phyloP scores from a whole-genome alignment of 2,797 vertebrate species.

The Intellagama lesueurii region DNA sequence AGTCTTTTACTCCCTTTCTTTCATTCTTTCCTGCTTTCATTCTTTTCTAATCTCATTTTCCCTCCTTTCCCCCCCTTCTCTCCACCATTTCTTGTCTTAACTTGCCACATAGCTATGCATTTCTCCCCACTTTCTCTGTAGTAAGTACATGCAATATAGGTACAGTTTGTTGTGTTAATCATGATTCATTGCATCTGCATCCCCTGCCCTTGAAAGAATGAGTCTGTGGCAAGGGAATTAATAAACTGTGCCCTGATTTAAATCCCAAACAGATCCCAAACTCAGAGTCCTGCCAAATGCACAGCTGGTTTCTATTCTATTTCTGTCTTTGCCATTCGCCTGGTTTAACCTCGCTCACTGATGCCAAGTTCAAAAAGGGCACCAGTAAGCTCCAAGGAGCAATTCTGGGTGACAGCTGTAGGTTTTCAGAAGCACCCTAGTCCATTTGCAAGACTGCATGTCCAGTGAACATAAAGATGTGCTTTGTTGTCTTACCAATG shows the following conservation, averaged over 20 bases:
- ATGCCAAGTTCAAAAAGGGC: neutral
- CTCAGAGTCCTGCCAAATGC: neutral
- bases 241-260: neutral
- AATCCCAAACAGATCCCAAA: neutral
- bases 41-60: neutral
- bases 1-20: neutral
- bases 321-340: constrained; percentile 1
- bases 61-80: neutral
- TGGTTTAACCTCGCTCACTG: neutral
- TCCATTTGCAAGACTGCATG: neutral
- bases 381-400: neutral
- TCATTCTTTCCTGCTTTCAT: neutral
- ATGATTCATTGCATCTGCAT: constrained; percentile 1
- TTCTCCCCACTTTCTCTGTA: neutral
- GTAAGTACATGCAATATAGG: neutral
- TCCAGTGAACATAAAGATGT: neutral
- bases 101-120: neutral
- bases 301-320: neutral
- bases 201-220: neutral
- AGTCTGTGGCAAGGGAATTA: constrained; percentile 10
- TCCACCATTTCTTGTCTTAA: neutral
- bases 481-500: neutral
- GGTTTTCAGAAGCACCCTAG: neutral
- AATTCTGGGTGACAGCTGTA: neutral
- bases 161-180: neutral